A percentile compares a stretch with the other conserved stretches of the same genome.
These are phyloP conservation scores for Synergus laeviventris DNA, from an alignment of 2,888 invertebrate genomes.

Conservation along the genomic window DNA sequence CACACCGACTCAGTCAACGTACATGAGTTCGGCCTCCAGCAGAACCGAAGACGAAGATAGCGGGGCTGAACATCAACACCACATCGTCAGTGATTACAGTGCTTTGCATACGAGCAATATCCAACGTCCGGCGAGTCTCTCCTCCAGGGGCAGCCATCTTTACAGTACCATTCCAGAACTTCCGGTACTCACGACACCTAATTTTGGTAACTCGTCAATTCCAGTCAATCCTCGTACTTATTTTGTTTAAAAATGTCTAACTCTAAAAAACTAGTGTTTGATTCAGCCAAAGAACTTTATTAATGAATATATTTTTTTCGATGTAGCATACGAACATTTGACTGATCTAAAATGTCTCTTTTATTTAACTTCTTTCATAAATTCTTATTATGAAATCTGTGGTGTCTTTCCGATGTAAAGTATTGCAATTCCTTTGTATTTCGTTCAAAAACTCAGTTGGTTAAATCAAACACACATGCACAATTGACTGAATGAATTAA, in stretches of 20 bases:
- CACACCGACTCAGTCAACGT: slow-evolving; percentile 82
- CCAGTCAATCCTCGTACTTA: slow-evolving; percentile 74
- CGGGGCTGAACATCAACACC: slow-evolving; percentile 80
- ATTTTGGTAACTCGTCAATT: slow-evolving; percentile 62
- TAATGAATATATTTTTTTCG: not conserved
- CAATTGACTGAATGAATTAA: slow-evolving; percentile 34
- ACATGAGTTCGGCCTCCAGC: slow-evolving; percentile 79
- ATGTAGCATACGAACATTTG: not conserved
- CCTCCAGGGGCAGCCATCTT: slow-evolving; percentile 72
- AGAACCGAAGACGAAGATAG: slow-evolving; percentile 81
- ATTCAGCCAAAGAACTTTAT: slow-evolving; percentile 26
- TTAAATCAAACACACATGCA: slow-evolving; percentile 30
- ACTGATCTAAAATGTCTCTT: not conserved
- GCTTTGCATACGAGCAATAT: slow-evolving; percentile 63
- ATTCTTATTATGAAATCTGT: not conserved
- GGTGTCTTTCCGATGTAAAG: not conserved
- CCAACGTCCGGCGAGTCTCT: slow-evolving; percentile 68
- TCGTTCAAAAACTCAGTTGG: not conserved
- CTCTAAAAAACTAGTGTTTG: not conserved
- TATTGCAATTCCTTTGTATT: slow-evolving; percentile 4
- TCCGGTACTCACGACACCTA: slow-evolving; percentile 62
- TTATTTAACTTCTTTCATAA: not conserved
- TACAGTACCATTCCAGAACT: slow-evolving; percentile 75
- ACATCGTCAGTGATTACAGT: slow-evolving; percentile 77
- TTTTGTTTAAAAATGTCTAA: slow-evolving; percentile 64